These are phyloP conservation scores for Anthopleura xanthogrammica DNA, from an alignment of 92 coral and sea anemone genomes.

Conservation along the genomic window DNA sequence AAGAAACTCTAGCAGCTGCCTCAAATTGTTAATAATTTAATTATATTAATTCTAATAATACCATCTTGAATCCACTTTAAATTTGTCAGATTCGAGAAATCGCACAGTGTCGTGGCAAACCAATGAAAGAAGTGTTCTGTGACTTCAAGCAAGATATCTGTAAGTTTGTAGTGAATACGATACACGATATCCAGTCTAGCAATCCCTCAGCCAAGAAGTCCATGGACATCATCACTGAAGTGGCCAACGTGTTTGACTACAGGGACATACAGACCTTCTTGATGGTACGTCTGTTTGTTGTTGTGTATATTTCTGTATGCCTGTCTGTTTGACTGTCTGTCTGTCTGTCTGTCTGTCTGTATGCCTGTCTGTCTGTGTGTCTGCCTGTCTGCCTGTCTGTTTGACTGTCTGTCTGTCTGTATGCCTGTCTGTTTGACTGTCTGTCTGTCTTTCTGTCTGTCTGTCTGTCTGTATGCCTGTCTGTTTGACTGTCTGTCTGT, in stretches of 20 bases:
- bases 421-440: background rate
- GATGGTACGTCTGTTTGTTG: slow-evolving; percentile 47
- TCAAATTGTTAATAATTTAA: no score
- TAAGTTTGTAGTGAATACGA: slow-evolving; percentile 83
- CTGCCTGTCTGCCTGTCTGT: slow-evolving; percentile 5
- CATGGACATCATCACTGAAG: slow-evolving; percentile 68
- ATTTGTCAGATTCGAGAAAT: slow-evolving; percentile 81
- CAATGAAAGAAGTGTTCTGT: slow-evolving; percentile 71
- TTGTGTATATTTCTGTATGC: background rate
- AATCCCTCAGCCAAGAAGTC: slow-evolving; percentile 59
- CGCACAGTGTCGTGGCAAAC: slow-evolving; percentile 75
- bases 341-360: background rate
- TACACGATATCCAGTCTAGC: slow-evolving; percentile 57
- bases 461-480: slow-evolving; percentile 8
- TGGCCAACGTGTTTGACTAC: slow-evolving; percentile 87
- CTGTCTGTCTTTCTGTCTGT: background rate
- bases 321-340: background rate
- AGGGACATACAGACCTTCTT: slow-evolving; percentile 78
- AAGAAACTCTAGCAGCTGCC: no score
- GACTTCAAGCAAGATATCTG: slow-evolving; percentile 85
- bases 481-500: no score
- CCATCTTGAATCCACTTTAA: background rate
- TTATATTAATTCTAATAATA: no score
- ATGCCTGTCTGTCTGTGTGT: background rate
- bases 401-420: background rate